Percentiles rank a stretch among this genome's conserved stretches.
Evolutionary conservation across 2,113 vertebrate species (phyloP).

Genomic region (Balaeniceps rex): DNA sequence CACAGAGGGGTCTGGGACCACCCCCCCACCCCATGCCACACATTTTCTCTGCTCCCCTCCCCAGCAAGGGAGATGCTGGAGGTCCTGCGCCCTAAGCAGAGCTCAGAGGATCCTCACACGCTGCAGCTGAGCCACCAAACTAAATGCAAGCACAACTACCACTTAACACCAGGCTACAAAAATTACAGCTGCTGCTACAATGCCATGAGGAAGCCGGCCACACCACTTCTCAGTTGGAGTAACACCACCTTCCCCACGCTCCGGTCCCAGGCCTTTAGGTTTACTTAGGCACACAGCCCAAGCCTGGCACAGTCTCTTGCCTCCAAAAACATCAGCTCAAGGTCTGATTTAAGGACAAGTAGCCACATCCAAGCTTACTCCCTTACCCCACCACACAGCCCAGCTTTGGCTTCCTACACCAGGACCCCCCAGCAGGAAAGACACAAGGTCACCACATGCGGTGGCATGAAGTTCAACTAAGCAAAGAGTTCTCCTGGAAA

Average conservation of each 20-base stretch:
- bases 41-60: neutral
- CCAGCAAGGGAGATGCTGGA: neutral
- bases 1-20: neutral
- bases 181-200: neutral
- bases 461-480: neutral
- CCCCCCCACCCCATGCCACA: neutral
- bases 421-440: fast-evolving
- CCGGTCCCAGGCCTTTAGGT: neutral
- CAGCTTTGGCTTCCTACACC: neutral
- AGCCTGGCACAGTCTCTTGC: neutral
- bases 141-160: neutral
- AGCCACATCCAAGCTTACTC: neutral
- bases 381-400: neutral
- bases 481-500: neutral
- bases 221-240: neutral
- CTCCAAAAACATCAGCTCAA: neutral
- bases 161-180: neutral
- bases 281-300: neutral
- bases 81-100: neutral
- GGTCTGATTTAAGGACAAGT: neutral
- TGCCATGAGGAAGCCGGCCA: neutral
- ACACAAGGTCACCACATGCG: neutral
- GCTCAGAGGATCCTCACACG: neutral
- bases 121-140: neutral
- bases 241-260: neutral